Evolutionary conservation across 2,888 invertebrate species (phyloP).

Genomic region (Polyploca ridens): DNA sequence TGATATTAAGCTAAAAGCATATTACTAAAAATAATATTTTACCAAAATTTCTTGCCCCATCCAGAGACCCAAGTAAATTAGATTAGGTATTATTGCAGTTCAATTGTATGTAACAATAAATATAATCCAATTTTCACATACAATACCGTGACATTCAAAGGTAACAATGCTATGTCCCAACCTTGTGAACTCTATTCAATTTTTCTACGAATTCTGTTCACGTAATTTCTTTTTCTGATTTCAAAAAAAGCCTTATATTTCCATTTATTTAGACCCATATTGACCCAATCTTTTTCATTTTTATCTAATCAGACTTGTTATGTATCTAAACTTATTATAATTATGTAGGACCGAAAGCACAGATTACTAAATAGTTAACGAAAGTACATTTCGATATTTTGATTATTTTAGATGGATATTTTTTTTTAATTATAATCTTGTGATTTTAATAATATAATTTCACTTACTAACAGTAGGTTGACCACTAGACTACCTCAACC

Average conservation of each 20-base stretch:
- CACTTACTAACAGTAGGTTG: no score
- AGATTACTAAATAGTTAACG: no score
- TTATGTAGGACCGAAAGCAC: no score
- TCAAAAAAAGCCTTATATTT: not conserved
- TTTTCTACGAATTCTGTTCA: conserved; percentile 4
- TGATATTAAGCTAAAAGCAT: not conserved
- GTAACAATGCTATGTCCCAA: conserved; percentile 10
- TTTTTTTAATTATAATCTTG: no score
- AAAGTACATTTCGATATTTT: no score
- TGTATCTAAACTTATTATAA: no score
- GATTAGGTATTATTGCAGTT: conserved; percentile 4
- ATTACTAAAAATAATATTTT: not conserved
- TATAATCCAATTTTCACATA: conserved; percentile 13
- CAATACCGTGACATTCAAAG: conserved; percentile 6
- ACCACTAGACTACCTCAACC: no score
- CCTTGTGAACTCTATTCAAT: conserved; percentile 3
- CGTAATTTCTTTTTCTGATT: not conserved
- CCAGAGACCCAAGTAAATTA: not conserved
- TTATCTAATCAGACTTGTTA: not conserved
- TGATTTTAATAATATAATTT: no score
- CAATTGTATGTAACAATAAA: conserved; percentile 10
- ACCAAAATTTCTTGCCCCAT: no score
- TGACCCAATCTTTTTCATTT: not conserved
- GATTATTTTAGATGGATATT: no score
- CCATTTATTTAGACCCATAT: not conserved